Percentiles rank a stretch among this genome's conserved stretches.
Evolutionary conservation across 2,113 vertebrate species (phyloP).

Genomic region (Marcusenius ussheri): DNA sequence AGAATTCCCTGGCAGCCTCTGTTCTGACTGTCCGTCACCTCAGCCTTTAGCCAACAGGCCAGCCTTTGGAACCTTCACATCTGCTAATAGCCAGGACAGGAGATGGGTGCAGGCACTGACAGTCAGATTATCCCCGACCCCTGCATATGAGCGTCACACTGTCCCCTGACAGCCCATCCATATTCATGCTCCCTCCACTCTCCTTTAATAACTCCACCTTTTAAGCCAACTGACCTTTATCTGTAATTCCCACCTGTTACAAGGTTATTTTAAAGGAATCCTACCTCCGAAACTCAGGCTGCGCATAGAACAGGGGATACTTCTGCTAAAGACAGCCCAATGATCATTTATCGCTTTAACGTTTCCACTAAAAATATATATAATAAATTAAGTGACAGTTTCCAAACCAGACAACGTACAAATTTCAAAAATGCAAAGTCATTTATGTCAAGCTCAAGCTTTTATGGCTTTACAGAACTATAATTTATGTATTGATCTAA

Average conservation of each 20-base stretch:
- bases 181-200: neutral
- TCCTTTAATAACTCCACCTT: neutral
- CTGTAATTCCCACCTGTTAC: neutral
- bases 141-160: neutral
- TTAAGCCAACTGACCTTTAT: neutral
- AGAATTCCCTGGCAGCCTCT: neutral
- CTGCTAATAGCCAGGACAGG: neutral
- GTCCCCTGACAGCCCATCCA: neutral
- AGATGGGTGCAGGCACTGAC: neutral
- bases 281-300: neutral
- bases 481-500: neutral
- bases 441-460: neutral
- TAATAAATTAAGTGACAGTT: neutral
- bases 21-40: neutral
- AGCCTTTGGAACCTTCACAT: neutral
- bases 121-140: neutral
- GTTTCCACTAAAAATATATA: neutral
- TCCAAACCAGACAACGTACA: neutral
- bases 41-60: neutral
- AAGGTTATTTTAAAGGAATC: neutral
- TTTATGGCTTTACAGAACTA: neutral
- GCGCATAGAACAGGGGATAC: neutral
- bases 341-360: neutral
- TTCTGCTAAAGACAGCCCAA: neutral
- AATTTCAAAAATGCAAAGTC: neutral